These are phyloP conservation scores for Micrasema minimum DNA, from an alignment of 1,140 invertebrate species.

Conservation along the genomic window DNA sequence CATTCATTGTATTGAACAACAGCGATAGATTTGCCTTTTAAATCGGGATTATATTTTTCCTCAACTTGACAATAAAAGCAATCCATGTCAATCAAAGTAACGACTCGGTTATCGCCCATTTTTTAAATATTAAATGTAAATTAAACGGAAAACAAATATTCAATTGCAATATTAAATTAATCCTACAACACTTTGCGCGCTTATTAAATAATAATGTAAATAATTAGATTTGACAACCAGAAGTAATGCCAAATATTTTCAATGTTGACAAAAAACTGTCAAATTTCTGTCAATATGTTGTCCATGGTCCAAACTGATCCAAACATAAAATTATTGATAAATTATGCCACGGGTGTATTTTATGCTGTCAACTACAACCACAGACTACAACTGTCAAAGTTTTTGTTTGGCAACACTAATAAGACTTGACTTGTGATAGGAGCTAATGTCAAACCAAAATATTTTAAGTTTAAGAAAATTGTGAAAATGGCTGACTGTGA, in stretches of 20 bases:
- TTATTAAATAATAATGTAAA: neutral
- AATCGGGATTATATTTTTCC: slow-evolving; percentile 82
- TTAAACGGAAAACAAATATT: neutral
- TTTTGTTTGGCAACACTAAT: neutral
- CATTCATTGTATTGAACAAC: slow-evolving; percentile 96
- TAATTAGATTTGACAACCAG: neutral
- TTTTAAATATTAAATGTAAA: slow-evolving; percentile 1
- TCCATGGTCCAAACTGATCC: no score
- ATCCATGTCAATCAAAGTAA: slow-evolving; percentile 96
- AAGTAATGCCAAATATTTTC: neutral
- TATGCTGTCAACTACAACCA: no score
- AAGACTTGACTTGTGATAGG: neutral
- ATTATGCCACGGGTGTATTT: no score
- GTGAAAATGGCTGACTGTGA: slow-evolving; percentile 82
- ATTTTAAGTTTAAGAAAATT: slow-evolving; percentile 26
- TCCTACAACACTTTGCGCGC: neutral
- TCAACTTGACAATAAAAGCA: slow-evolving; percentile 99
- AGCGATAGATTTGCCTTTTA: slow-evolving; percentile 88
- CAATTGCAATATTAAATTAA: neutral
- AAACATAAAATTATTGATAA: no score
- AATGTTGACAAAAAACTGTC: no score
- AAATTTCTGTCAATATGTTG: no score
- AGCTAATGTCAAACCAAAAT: neutral
- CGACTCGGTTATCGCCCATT: slow-evolving; percentile 67
- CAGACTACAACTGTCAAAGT: no score